Evolutionary conservation across 2,888 invertebrate species (phyloP), one percentile per base, ranked within the genome.

Genomic region (Phymatocera aterrima): DNA sequence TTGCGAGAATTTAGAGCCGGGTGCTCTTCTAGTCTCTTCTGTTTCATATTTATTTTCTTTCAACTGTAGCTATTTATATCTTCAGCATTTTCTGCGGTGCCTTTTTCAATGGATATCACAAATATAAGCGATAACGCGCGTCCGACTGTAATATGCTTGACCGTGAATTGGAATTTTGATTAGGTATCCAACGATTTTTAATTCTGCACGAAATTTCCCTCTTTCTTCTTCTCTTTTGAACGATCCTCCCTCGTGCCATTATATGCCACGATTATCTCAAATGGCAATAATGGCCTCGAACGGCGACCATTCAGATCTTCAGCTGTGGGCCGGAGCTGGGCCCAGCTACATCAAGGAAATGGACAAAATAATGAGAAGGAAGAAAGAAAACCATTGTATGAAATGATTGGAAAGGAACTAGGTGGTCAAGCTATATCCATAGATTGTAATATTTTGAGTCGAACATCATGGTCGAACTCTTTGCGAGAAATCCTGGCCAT

Each of bases 101-200:
- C 57, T 57, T 57, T 57, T 57, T 57, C 57, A 57, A 57, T 57
- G 5, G 57, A 57, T 57, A 57, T 57, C 21, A 57, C 2, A 57
- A 28, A 28, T 10, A 57, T 57, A 4, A 40, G 3, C 28, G 28
- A 57, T 28, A 21, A n/a, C 51, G 21, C 24, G 24, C 24, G 24
- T 18, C 10, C 51, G 24, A 51, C 51, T 51, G 24, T 51, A 21
- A 51, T 51, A 51, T 21, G 57, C 57, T 57, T 57, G 28, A 12
- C 28, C 28, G 57, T 28, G 12, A 28, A 21, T 28, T 24, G 15
- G 10, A 15, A 57, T 57, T 28, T 57, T 28, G 10, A 57, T 57
- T 57, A n/a, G n/a, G n/a, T n/a, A 57, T 57, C 28, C 5, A 15
- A 57, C 57, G 28, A 57, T 15, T 57, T 21, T 28, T 15, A 28